Percentiles rank a stretch among this genome's conserved stretches.
phyloP scores from a whole-genome alignment of 2,888 invertebrate genomes.

The Helobdella robusta region DNA sequence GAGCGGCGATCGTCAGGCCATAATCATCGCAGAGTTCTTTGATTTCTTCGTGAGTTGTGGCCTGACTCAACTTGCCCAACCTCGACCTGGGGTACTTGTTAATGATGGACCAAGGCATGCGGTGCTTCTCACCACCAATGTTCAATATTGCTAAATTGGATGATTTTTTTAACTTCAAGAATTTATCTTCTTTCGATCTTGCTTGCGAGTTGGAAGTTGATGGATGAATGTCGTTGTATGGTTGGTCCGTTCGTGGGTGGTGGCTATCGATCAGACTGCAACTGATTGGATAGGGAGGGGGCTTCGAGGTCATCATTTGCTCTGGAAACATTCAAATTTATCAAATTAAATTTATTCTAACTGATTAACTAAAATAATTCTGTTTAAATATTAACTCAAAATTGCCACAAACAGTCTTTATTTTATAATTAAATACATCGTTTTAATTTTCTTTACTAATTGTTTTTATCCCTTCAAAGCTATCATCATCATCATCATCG shows the following conservation, averaged over 20 bases:
- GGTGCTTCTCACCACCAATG: constrained; percentile 87
- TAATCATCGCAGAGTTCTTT: constrained; percentile 90
- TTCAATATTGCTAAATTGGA: constrained; percentile 66
- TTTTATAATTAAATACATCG: no score
- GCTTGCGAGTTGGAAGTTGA: background rate
- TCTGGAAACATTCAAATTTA: no score
- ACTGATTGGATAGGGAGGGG: no score
- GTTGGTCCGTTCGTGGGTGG: no score
- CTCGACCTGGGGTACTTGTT: constrained; percentile 88
- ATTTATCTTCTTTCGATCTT: background rate
- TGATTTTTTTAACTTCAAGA: constrained; percentile 14
- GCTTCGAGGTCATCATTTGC: no score
- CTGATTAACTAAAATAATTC: no score
- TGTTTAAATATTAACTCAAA: no score
- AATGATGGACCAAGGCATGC: constrained; percentile 84
- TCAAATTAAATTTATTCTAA: no score
- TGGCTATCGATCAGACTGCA: background rate
- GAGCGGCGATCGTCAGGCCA: constrained; percentile 70
- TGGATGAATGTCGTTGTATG: background rate
- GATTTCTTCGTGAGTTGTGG: constrained; percentile 79
- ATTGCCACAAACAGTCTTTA: no score
- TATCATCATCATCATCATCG: no score
- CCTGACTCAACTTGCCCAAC: constrained; percentile 77
- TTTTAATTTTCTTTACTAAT: no score
- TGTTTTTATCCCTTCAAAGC: no score